phyloP scores from a whole-genome alignment of 1,140 invertebrate genomes.

The Theocolax elegans region DNA sequence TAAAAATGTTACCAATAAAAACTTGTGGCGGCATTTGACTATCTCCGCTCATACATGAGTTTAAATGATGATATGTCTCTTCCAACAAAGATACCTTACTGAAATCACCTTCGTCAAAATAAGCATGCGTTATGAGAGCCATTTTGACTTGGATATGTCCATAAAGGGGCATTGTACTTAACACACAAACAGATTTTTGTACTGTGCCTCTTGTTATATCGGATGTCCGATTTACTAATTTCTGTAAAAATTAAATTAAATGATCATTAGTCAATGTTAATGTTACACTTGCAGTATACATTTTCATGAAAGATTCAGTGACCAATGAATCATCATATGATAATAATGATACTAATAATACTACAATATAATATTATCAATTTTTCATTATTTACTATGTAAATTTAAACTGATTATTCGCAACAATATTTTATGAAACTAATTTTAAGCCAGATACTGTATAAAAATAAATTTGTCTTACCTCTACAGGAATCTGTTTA shows the following conservation, averaged over 20 bases:
- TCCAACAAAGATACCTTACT: constrained; percentile 89
- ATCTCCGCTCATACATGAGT: constrained; percentile 80
- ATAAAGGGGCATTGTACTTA: constrained; percentile 89
- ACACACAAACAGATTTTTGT: constrained; percentile 92
- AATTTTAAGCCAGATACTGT: no score
- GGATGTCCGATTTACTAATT: constrained; percentile 92
- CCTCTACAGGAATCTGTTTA: constrained; percentile 95
- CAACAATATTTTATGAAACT: not conserved
- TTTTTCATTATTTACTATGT: not conserved
- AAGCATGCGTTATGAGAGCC: constrained; percentile 94
- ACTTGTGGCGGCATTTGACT: constrained; percentile 78
- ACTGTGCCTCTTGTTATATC: constrained; percentile 96
- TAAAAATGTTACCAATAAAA: constrained; percentile 77
- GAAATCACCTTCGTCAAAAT: constrained; percentile 96
- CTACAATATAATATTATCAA: not conserved
- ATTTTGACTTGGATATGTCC: constrained; percentile 95
- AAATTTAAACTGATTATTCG: not conserved
- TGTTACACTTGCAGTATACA: no score
- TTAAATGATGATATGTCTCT: constrained; percentile 93
- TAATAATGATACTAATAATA: not conserved
- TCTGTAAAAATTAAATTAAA: constrained; percentile 68
- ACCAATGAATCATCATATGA: constrained; percentile 12
- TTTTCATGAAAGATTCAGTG: not conserved
- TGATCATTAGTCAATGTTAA: not conserved
- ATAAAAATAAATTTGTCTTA: constrained; percentile 61